These are phyloP conservation scores for Euura lappo DNA, from an alignment of 1,140 invertebrate species.

Conservation along the genomic window DNA sequence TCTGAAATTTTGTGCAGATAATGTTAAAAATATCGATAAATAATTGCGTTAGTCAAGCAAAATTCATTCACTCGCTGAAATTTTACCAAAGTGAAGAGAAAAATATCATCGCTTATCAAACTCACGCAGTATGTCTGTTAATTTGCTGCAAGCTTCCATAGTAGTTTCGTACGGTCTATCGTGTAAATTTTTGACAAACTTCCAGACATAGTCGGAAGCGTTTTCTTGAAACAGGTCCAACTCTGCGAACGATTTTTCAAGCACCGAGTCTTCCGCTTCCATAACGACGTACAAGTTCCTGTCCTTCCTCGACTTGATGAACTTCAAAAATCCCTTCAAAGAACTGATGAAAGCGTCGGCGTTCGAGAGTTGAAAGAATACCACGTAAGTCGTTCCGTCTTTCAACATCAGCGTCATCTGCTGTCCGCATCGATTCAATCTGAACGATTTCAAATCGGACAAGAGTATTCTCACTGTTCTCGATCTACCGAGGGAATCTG, in stretches of 20 bases:
- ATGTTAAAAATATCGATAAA: no score
- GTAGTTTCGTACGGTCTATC: conserved; percentile 82
- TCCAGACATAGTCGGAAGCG: conserved; percentile 70
- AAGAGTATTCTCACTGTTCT: conserved; percentile 70
- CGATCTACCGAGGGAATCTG: conserved; percentile 61
- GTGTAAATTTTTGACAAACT: conserved; percentile 73
- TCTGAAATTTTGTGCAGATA: no score
- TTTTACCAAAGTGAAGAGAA: background rate
- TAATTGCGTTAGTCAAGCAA: no score
- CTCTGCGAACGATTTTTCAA: conserved; percentile 85
- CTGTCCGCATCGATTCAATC: conserved; percentile 70
- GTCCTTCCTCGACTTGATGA: conserved; percentile 72
- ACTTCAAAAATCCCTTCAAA: conserved; percentile 67
- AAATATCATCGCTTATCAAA: conserved; percentile 16
- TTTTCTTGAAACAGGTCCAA: conserved; percentile 80
- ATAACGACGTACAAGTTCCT: conserved; percentile 73
- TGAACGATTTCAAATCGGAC: conserved; percentile 71
- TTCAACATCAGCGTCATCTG: conserved; percentile 75
- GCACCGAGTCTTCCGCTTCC: conserved; percentile 65
- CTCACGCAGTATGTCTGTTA: conserved; percentile 71
- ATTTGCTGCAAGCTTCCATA: conserved; percentile 82
- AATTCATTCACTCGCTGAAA: no score
- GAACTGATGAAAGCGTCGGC: conserved; percentile 78
- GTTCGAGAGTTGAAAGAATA: conserved; percentile 86
- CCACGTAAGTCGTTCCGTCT: conserved; percentile 76